Evolutionary conservation across 2,888 invertebrate species (phyloP), one percentile per base, ranked within the genome.

Genomic region (Lasiommata megera): DNA sequence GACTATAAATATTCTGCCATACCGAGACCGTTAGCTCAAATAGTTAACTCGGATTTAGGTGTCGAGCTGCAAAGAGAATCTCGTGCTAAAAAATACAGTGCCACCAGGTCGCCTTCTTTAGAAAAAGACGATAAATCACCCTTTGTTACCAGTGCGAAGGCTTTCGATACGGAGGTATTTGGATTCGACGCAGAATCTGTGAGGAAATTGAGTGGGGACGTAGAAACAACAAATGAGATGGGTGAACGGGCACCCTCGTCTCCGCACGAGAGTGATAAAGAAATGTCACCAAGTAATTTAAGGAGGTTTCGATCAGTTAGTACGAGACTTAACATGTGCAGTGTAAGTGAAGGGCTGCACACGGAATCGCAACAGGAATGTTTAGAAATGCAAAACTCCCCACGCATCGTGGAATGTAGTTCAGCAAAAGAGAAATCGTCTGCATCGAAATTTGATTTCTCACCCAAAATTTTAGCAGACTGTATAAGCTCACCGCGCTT

Each of bases 51-150:
- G 0, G 87, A 85, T 58, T 57, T 87, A 11, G 84, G 83, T 6
- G 79, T 79, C 0, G 87, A 88, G 38, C 63, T 85, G 38, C 69
- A 68, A 1, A 80, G 82, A 43, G 87, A 84, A 51, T 68, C 79
- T 0, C 72, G 83, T n/a, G 75, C 82, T 1, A 88, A 85, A 56
- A 88, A 86, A 59, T 89, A 69, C 63, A 89, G 91, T 54, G 90
- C 86, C 0, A 90, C 91, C 0, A 70, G 91, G 8, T 91, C 91
- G 0, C 91, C 91, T 0, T 91, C 91, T 0, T 67, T 91, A n/a
- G 91, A 91, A 59, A 90, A 89, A 65, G 91, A 91, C 85, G 91
- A 91, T 1, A 90, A 87, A 56, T 85, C 87, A 0, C 91, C 91
- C 6, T 88, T 90, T 56, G 61, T 82, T 9, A 63, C 65, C 17